phyloP scores from a whole-genome alignment of 2,888 invertebrate genomes.

The Dastarcus helophoroides region DNA sequence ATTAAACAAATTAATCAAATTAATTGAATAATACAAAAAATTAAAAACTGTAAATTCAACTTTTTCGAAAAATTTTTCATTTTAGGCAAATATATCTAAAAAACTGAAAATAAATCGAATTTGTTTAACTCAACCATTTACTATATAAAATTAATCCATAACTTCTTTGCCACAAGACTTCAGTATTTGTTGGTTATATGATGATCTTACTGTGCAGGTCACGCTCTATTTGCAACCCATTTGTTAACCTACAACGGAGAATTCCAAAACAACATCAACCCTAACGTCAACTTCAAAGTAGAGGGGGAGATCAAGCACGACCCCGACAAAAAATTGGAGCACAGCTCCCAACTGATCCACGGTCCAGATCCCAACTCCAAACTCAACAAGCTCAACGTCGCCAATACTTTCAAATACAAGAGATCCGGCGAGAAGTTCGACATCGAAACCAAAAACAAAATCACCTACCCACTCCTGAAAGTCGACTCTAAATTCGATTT shows the following conservation, averaged over 20 bases:
- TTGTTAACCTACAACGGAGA: slow-evolving; percentile 40
- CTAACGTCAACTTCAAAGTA: slow-evolving; percentile 47
- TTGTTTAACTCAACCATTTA: too few species aligned
- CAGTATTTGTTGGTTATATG: too few species aligned
- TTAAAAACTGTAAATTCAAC: too few species aligned
- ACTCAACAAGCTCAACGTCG: slow-evolving; percentile 36
- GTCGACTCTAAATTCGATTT: slow-evolving; percentile 44
- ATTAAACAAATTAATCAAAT: too few species aligned
- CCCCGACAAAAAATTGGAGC: slow-evolving; percentile 8
- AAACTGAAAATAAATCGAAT: too few species aligned
- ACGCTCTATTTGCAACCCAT: too few species aligned
- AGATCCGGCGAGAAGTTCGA: slow-evolving; percentile 35
- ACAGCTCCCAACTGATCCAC: slow-evolving; percentile 40
- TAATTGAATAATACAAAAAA: too few species aligned
- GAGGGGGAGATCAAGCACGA: slow-evolving; percentile 38
- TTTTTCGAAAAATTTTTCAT: too few species aligned
- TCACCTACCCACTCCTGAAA: slow-evolving; percentile 44
- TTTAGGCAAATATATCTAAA: too few species aligned
- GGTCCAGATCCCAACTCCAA: slow-evolving; percentile 49
- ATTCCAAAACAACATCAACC: slow-evolving; percentile 48
- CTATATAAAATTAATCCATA: too few species aligned
- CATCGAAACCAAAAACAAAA: slow-evolving; percentile 42
- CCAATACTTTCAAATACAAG: slow-evolving; percentile 11
- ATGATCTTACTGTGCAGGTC: too few species aligned
- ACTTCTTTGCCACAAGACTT: too few species aligned